Evolutionary conservation across 2,888 invertebrate species (phyloP).

Genomic region (Hypselothyrea guttata): DNA sequence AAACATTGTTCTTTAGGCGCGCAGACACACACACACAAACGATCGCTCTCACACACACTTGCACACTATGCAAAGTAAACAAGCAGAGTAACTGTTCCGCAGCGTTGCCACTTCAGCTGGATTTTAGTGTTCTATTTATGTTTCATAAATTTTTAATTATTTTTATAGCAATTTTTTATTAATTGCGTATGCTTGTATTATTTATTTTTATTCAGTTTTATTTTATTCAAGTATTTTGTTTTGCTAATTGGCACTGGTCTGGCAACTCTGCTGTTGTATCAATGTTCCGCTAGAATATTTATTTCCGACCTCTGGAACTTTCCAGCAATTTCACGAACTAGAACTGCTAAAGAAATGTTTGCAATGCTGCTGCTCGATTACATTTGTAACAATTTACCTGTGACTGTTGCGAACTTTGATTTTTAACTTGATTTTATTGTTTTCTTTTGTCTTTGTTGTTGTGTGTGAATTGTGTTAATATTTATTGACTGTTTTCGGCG

Average conservation of each 20-base stretch:
- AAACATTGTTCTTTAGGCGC: constrained; percentile 61
- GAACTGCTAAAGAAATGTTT: constrained; percentile 18
- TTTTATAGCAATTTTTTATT: no score
- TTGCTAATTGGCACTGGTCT: constrained; percentile 21
- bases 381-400: constrained; percentile 38
- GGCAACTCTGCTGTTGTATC: no score
- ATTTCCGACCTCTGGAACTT: constrained; percentile 30
- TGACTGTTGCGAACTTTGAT: neutral
- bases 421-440: constrained; percentile 3
- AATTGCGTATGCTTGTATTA: no score
- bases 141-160: no score
- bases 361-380: constrained; percentile 7
- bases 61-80: no score
- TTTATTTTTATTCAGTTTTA: no score
- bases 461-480: constrained; percentile 5
- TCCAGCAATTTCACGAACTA: constrained; percentile 45
- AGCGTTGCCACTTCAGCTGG: no score
- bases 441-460: no score
- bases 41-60: no score
- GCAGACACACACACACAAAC: constrained; percentile 22
- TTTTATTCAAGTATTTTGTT: no score
- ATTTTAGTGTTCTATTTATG: no score
- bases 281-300: neutral
- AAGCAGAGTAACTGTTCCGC: no score
- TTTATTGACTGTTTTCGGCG: constrained; percentile 4